Percentiles rank a stretch among this genome's conserved stretches.
Conservation (phyloP, 2,797 vertebrate species). For the Lutjanus argentimaculatus region DNA sequence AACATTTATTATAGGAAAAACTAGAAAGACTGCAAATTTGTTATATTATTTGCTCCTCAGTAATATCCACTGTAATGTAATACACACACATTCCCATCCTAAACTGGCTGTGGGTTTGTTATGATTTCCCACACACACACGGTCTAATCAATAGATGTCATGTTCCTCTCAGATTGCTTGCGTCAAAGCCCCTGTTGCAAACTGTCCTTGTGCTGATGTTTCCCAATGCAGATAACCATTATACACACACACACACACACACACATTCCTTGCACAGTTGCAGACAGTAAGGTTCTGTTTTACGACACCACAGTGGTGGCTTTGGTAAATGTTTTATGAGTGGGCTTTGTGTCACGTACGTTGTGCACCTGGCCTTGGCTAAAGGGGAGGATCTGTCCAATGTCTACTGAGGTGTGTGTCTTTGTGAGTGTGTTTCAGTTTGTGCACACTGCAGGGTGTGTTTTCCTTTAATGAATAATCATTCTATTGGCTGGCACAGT, state of each 20-base stretch:
- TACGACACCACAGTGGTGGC: constrained; percentile 48
- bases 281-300: constrained; percentile 65
- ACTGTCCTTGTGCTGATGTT: constrained; percentile 74
- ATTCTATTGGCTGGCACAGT: constrained; percentile 6
- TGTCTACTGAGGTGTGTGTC: constrained; percentile 65
- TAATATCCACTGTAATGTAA: neutral
- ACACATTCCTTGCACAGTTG: constrained; percentile 14
- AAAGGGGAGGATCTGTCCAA: constrained; percentile 70
- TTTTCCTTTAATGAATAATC: constrained; percentile 65
- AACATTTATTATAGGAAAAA: neutral
- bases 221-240: constrained; percentile 75
- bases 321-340: constrained; percentile 86
- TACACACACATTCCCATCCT: neutral
- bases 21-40: neutral
- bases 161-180: constrained; percentile 58
- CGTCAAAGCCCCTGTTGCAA: constrained; percentile 75
- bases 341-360: constrained; percentile 71
- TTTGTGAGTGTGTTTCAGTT: constrained; percentile 25
- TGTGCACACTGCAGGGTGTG: constrained; percentile 45
- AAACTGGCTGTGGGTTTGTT: constrained; percentile 39
- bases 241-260: constrained; percentile 24
- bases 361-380: constrained; percentile 69
- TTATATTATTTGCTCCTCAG: neutral
- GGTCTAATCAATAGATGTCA: constrained; percentile 50
- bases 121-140: constrained; percentile 52